These are phyloP conservation scores for Caenorhabditis brenneri DNA, from an alignment of 1,140 invertebrate genomes.

Conservation along the genomic window DNA sequence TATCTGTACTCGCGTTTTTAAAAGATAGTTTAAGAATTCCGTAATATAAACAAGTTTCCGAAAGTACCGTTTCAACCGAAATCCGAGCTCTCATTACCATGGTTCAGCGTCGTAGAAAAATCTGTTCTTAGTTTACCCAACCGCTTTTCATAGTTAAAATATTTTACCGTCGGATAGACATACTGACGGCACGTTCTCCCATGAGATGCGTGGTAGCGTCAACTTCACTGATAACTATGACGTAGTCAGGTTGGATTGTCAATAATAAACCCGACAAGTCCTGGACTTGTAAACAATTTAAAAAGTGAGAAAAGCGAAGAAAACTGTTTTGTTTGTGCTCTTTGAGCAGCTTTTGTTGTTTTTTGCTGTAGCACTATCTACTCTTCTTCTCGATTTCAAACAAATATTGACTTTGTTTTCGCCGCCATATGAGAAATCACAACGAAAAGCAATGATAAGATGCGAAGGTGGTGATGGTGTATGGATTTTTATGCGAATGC, in stretches of 20 bases:
- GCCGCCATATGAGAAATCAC: background rate
- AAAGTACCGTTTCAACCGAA: too few relatives aligned
- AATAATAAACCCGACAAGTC: background rate
- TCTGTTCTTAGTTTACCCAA: background rate
- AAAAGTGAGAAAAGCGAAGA: background rate
- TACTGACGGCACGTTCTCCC: slow-evolving; percentile 3
- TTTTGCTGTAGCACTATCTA: background rate
- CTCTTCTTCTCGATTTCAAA: background rate
- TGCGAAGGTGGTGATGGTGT: background rate
- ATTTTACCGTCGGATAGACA: background rate
- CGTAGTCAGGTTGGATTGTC: background rate
- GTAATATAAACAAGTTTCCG: too few relatives aligned
- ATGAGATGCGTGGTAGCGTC: background rate
- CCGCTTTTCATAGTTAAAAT: slow-evolving; percentile 7
- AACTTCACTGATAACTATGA: background rate
- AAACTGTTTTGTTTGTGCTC: slow-evolving; percentile 24
- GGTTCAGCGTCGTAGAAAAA: too few relatives aligned
- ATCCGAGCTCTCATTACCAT: too few relatives aligned
- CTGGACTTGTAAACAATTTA: background rate
- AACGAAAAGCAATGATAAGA: background rate
- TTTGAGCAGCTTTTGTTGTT: background rate
- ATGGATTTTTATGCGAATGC: slow-evolving; percentile 3
- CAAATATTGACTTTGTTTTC: slow-evolving; percentile 24
- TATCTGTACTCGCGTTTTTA: too few relatives aligned
- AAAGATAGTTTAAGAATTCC: too few relatives aligned